Evolutionary conservation across 2,797 vertebrate genomes (phyloP), one percentile per base, ranked within the genome.

Genomic region (Chloroceryle inda): DNA sequence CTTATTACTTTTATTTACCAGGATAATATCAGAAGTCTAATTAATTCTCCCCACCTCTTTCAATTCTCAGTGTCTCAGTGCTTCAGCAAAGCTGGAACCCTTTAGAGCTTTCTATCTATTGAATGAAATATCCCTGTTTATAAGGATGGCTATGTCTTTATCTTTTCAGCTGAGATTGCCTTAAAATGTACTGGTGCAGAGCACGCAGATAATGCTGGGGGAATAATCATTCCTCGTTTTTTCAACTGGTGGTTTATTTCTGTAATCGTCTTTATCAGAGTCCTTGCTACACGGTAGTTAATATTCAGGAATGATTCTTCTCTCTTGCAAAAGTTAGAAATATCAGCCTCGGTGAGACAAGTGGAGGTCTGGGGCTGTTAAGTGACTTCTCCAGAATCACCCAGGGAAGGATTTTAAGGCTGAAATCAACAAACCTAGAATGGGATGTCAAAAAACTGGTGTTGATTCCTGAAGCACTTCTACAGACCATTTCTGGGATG

Each of bases 1-100:
- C 83, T 92, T 95, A 89, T 92, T 91, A 93, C 89, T 97, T 97
- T 95, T 96, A 96, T 96, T 97, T 97, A 95, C 93, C 73, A 42
- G 95, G 91, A 91, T 95, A 96, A 87, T 96, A 91, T 84, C 91
- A 91, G 86, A 85, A 92, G 78, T 91, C 95, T 96, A 96, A 97
- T 97, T 96, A 96, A 96, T 96, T 97, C 89, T 94, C 49, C 75
- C 73, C 58, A 88, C 92, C 84, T 96, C 69, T 77, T 88, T 91
- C 88, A 80, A 76, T 93, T 89, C 74, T 90, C 93, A 80, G 68
- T 44, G 62, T 95, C 93, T 88, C 93, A 45, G 88, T 69, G 94
- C 93, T 95, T 72, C 83, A 90, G 92, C 92, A 93, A 87, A 93
- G 78, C 92, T 89, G 64, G 78, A 96, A 87, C 78, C 45, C 86